phyloP scores from a whole-genome alignment of 2,888 invertebrate species.

The Apocheima hispidaria region DNA sequence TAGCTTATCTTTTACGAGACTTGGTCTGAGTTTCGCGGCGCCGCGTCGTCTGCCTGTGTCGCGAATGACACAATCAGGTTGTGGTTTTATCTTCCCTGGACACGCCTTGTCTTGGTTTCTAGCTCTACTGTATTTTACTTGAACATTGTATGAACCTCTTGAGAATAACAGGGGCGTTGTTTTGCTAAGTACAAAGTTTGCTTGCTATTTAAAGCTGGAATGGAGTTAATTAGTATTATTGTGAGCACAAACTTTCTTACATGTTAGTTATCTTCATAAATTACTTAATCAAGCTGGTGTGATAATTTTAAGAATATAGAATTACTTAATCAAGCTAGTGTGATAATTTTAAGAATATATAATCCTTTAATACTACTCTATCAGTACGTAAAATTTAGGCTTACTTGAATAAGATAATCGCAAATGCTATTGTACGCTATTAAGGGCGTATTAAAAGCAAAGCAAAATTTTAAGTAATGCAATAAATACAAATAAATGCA shows the following conservation, averaged over 20 bases:
- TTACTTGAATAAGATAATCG: slow-evolving; percentile 6
- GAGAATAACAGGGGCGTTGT: slow-evolving; percentile 34
- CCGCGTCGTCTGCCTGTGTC: slow-evolving; percentile 63
- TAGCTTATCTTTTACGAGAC: slow-evolving; percentile 68
- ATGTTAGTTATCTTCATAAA: slow-evolving; percentile 7
- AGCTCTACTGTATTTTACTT: slow-evolving; percentile 27
- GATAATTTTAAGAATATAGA: slow-evolving; percentile 2
- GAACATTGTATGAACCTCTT: slow-evolving; percentile 31
- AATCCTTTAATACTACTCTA: slow-evolving; percentile 11
- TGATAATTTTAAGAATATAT: slow-evolving; percentile 2
- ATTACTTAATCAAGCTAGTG: slow-evolving; percentile 6
- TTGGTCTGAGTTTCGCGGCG: slow-evolving; percentile 65
- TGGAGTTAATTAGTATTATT: slow-evolving; percentile 17
- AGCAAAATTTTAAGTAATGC: not conserved
- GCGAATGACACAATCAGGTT: slow-evolving; percentile 52
- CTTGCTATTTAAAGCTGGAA: slow-evolving; percentile 7
- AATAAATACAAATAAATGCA: not conserved
- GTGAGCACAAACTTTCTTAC: slow-evolving; percentile 18
- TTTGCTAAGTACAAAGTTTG: slow-evolving; percentile 21
- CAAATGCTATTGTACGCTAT: not conserved
- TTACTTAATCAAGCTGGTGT: slow-evolving; percentile 7
- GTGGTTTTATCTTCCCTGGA: slow-evolving; percentile 49
- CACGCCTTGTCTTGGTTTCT: slow-evolving; percentile 48
- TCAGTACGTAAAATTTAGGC: slow-evolving; percentile 4
- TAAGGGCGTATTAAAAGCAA: slow-evolving; percentile 1